phyloP scores from a whole-genome alignment of 1,140 invertebrate species.

The Latrodectus geometricus region DNA sequence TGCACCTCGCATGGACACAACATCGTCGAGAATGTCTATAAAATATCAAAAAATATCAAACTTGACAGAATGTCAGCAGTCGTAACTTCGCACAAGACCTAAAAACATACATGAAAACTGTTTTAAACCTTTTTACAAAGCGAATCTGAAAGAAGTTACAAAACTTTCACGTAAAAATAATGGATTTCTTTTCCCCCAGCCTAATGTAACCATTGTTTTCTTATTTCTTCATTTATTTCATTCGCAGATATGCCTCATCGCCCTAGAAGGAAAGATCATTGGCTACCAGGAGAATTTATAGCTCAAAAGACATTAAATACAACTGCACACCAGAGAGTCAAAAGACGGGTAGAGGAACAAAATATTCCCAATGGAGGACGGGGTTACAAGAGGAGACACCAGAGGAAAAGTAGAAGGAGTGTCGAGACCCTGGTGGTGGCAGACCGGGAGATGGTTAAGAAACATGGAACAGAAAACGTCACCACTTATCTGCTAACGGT shows the following conservation, averaged over 20 bases:
- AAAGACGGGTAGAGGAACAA: neutral
- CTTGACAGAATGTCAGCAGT: too few relatives aligned
- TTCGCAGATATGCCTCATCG: slow-evolving; percentile 54
- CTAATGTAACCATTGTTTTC: neutral
- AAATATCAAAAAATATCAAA: too few relatives aligned
- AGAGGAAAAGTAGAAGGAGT: slow-evolving; percentile 70
- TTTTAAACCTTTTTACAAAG: too few relatives aligned
- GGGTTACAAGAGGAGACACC: neutral
- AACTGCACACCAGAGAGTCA: neutral
- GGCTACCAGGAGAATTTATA: slow-evolving; percentile 51
- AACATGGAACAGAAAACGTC: slow-evolving; percentile 67
- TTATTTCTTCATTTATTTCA: neutral
- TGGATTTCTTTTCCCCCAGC: too few relatives aligned
- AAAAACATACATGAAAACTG: too few relatives aligned
- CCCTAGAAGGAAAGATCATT: slow-evolving; percentile 23
- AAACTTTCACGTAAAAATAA: too few relatives aligned
- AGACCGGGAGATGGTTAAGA: slow-evolving; percentile 82
- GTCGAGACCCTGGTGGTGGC: slow-evolving; percentile 89
- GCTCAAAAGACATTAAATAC: neutral
- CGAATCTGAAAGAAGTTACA: too few relatives aligned
- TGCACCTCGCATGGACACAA: too few relatives aligned
- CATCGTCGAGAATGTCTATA: too few relatives aligned
- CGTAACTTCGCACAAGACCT: too few relatives aligned
- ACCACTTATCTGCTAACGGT: slow-evolving; percentile 68
- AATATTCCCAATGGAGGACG: neutral